A percentile compares a stretch with the other conserved stretches of the same genome.
These are phyloP conservation scores for Muntiacus muntjak DNA, from an alignment of 2,113 vertebrate species.

Conservation along the genomic window DNA sequence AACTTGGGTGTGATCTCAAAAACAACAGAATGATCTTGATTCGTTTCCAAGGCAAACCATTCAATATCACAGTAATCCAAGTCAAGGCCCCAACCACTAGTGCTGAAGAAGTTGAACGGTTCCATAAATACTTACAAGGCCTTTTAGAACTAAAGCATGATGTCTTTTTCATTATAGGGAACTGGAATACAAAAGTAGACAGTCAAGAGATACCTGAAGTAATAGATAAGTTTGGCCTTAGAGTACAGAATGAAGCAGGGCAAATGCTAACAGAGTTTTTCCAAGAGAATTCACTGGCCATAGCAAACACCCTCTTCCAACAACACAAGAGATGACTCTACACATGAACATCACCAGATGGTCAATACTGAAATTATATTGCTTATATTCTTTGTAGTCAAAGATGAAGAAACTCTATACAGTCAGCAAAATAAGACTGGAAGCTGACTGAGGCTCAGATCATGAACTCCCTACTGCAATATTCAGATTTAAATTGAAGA, in stretches of 20 bases:
- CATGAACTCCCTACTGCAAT: not conserved
- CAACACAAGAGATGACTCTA: not conserved
- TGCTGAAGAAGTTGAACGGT: not conserved
- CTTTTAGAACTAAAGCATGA: not conserved
- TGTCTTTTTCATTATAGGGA: not conserved
- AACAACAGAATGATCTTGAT: not conserved
- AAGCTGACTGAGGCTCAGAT: not conserved
- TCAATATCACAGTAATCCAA: not conserved
- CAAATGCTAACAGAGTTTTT: not conserved
- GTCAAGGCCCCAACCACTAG: not conserved
- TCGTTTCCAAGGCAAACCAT: not conserved
- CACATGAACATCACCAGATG: not conserved
- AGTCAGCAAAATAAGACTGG: not conserved
- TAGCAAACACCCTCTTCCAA: not conserved
- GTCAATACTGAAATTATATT: not conserved
- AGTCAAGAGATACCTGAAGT: not conserved
- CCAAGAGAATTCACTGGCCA: not conserved
- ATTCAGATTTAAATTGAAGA: not conserved
- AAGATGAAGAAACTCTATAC: not conserved
- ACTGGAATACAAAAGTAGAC: not conserved
- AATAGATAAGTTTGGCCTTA: not conserved
- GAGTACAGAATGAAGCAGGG: not conserved
- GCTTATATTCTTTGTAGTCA: not conserved
- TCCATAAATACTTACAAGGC: not conserved
- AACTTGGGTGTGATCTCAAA: not conserved